Base-by-base conservation (phyloP, 2,797 vertebrate genomes). In the Phaenicophaeus curvirostris region DNA sequence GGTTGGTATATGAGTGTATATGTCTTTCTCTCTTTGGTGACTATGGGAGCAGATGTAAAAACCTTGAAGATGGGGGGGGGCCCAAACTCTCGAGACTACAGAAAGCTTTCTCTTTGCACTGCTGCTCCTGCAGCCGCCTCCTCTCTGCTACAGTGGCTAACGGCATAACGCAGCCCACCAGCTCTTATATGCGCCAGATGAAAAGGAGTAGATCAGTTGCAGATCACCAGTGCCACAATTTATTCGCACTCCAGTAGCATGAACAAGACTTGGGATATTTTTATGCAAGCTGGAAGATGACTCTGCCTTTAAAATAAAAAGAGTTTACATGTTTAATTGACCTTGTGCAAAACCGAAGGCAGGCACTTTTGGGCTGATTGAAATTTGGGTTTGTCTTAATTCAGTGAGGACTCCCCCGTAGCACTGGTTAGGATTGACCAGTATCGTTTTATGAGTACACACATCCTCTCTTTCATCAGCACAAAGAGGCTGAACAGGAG, bases 161-260 rank as follows among this genome's bases (percentile, higher is more conserved):
- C 2, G 58, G 61, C 27, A 55, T 1, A 28, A 57, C 3, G 1
- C 41, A 77, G 81, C 61, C 48, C 79, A 41, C 55, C 27, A 76
- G 23, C 35, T 35, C 37, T 30, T 3, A 5, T 1, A 11, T 1
- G 0, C 1, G 5, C 1, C 0, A 24, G 54, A 42, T 79, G 35
- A 77, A 86, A 66, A 67, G 68, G 71, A 68, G 46, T 44, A 57
- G 37, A 46, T 4, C 0, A 0, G n/a, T 66, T 59, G 19, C 46
- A 15, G 83, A 55, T 83, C 0, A 0, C 13, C 27, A 46, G 6
- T 9, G 21, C 42, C 42, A 31, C 0, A 0, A 17, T 27, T 0
- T 0, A 58, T n/a, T 73, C 31, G 14, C 13, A 2, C 30, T 78
- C 27, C 2, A 1, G 30, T 2, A 68, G 35, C 46, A 63, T 3